Percentiles rank a stretch among this genome's conserved stretches.
Evolutionary conservation across 2,113 vertebrate species (phyloP).

Genomic region (Engystomops pustulosus): DNA sequence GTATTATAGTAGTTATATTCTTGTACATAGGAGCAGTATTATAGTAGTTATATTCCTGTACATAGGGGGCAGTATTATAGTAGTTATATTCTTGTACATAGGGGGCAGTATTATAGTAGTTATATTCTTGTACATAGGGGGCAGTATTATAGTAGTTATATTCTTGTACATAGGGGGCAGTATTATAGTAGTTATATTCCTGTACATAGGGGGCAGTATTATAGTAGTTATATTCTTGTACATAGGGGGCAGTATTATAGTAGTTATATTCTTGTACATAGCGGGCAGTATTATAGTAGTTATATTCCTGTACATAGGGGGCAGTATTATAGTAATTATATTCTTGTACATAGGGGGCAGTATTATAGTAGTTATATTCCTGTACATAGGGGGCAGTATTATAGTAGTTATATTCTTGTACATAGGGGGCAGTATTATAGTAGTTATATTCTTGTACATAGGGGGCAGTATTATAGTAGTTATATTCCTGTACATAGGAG

Average conservation of each 20-base stretch:
- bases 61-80: conserved; percentile 1
- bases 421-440: not conserved
- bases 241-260: conserved; percentile 3
- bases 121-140: not conserved
- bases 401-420: conserved; percentile 12
- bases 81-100: not conserved
- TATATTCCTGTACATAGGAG: conserved; percentile 14
- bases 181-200: not conserved
- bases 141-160: conserved; percentile 13
- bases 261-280: conserved; percentile 20
- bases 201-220: not conserved
- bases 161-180: not conserved
- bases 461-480: not conserved
- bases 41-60: conserved; percentile 15
- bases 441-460: conserved; percentile 5
- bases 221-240: conserved; percentile 18
- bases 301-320: not conserved
- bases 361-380: not conserved
- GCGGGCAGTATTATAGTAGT: conserved; percentile 5
- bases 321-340: conserved; percentile 4
- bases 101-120: not conserved
- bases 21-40: conserved; percentile 6
- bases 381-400: not conserved
- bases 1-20: conserved; percentile 21
- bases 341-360: not conserved